Evolutionary conservation across 2,888 invertebrate species (phyloP), one percentile per base, ranked within the genome.

Genomic region (Protophormia terraenovae): DNA sequence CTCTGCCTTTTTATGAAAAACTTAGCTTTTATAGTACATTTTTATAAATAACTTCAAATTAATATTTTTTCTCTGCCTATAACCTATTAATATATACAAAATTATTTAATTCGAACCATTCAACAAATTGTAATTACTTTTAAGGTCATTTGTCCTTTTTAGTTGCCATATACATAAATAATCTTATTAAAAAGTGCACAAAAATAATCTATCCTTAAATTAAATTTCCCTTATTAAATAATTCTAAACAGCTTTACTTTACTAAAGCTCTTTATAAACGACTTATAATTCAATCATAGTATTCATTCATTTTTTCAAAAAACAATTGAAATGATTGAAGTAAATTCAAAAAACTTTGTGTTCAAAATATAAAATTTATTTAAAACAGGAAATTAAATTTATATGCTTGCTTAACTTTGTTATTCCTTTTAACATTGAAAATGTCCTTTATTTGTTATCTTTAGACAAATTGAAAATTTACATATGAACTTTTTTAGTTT

Each of bases 351-450:
- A 47, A 19, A 47, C 19, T 32, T 41, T 14, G 22, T 47, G 29
- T n/a, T 38, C 24, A 53, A 27, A 19, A n/a, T n/a, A n/a, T n/a
- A 45, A 77, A 60, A 69, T 27, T 38, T 38, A 35, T 64, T 41
- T 5, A 35, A 22, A 27, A 71, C 4, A 76, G 84, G 84, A 84
- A 84, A 84, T 84, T 84, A 81, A 60, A 76, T 71, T 80, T 71
- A 76, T 27, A 71, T 64, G 81, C 84, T 45, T 76, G 84, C 84
- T 45, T 76, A 81, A 81, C 64, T 76, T 71, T 38, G 67, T 71
- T 27, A 14, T 24, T n/a, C n/a, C n/a, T n/a, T n/a, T n/a, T n/a
- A n/a, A 29, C 14, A 58, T 27, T 53, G 22, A 64, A 55, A 60
- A n/a, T 55, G 45, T 75, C 19, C 62, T 53, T 7, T 41, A 12